Evolutionary conservation across 2,888 invertebrate genomes (phyloP).

Genomic region (Crepidodera aurea): DNA sequence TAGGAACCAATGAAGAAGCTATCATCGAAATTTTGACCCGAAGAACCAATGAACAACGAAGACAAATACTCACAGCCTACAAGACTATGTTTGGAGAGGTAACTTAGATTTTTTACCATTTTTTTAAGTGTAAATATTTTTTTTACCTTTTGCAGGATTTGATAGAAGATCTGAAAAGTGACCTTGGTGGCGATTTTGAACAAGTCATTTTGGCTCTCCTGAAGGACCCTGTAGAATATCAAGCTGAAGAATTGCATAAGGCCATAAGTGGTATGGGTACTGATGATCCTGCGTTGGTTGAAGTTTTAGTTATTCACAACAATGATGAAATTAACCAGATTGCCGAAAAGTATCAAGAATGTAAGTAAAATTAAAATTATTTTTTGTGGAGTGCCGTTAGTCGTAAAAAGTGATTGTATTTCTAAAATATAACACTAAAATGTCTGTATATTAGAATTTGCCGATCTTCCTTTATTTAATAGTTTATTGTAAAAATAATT

Average conservation of each 20-base stretch:
- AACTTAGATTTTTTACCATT: not conserved
- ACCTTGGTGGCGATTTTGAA: slow-evolving; percentile 88
- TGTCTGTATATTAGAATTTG: no score
- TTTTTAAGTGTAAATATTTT: slow-evolving; percentile 1
- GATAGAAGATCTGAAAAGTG: slow-evolving; percentile 84
- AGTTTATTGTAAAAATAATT: no score
- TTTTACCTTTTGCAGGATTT: slow-evolving; percentile 66
- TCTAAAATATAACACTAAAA: no score
- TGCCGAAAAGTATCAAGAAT: slow-evolving; percentile 70
- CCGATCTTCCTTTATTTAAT: no score
- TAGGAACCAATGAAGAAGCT: slow-evolving; percentile 29
- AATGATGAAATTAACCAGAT: slow-evolving; percentile 84
- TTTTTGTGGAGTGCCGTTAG: no score
- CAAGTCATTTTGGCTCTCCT: slow-evolving; percentile 82
- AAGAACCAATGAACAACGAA: slow-evolving; percentile 29
- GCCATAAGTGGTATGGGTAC: slow-evolving; percentile 81
- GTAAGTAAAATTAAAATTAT: no score
- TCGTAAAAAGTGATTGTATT: no score
- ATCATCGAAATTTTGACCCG: slow-evolving; percentile 25
- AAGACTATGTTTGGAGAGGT: slow-evolving; percentile 37
- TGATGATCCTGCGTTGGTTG: slow-evolving; percentile 75
- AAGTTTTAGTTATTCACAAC: slow-evolving; percentile 83
- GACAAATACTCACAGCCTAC: slow-evolving; percentile 27
- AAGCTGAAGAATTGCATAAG: slow-evolving; percentile 77
- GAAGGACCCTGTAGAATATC: slow-evolving; percentile 82